These are phyloP conservation scores for Platichthys stellatus DNA, from an alignment of 2,113 vertebrate species.

Conservation along the genomic window DNA sequence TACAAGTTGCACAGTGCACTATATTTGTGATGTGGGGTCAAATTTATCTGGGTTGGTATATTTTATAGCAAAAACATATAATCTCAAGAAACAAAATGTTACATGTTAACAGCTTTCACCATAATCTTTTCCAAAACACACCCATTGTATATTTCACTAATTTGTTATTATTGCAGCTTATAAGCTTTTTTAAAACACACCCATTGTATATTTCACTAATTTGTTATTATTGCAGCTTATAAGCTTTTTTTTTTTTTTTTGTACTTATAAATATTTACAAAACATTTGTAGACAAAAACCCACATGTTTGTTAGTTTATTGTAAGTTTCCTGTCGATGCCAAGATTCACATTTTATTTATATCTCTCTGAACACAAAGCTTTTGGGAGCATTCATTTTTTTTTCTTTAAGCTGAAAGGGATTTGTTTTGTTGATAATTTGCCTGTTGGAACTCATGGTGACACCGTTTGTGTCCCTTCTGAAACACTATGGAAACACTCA, in stretches of 20 bases:
- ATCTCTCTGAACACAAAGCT: conserved; percentile 30
- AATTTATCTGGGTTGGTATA: conserved; percentile 80
- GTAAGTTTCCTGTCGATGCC: conserved; percentile 50
- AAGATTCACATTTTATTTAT: conserved; percentile 62
- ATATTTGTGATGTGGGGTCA: conserved; percentile 83
- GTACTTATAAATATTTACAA: conserved; percentile 65
- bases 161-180: conserved; percentile 81
- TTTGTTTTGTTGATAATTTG: conserved; percentile 30
- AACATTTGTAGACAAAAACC: conserved; percentile 41
- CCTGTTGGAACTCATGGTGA: conserved; percentile 44
- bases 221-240: conserved; percentile 82
- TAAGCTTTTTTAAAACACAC: conserved; percentile 85
- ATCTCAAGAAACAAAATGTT: conserved; percentile 60
- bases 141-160: conserved; percentile 37
- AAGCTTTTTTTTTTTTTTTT: conserved; percentile 88
- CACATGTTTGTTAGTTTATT: conserved; percentile 24
- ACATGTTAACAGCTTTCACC: conserved; percentile 61
- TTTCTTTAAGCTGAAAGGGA: conserved; percentile 47
- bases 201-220: conserved; percentile 41
- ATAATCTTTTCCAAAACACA: conserved; percentile 53
- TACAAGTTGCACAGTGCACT: conserved; percentile 83
- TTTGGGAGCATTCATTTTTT: conserved; percentile 25
- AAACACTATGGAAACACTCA: conserved; percentile 42
- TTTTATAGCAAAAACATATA: conserved; percentile 80
- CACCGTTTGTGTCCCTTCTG: conserved; percentile 35